phyloP scores from a whole-genome alignment of 2,113 vertebrate species.

The Electrona antarctica region DNA sequence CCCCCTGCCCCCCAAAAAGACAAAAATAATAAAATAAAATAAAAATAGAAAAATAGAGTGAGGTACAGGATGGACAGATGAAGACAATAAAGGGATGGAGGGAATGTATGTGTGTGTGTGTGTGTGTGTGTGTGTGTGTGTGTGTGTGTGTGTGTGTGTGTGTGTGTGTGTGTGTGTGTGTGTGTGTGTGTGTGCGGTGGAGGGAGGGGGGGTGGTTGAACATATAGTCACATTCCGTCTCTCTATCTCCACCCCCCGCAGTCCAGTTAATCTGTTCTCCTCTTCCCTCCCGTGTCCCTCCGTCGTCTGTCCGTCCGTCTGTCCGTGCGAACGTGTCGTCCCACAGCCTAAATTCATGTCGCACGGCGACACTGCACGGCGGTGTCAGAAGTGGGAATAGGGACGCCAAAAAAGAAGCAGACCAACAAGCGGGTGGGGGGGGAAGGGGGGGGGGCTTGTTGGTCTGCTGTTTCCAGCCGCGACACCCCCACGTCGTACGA shows the following conservation, averaged over 20 bases:
- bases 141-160: too few species aligned
- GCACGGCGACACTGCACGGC: too few species aligned
- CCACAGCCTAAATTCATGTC: too few species aligned
- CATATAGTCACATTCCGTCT: not conserved
- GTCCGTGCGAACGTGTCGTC: constrained; percentile 1
- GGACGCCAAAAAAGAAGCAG: too few species aligned
- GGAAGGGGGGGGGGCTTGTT: too few species aligned
- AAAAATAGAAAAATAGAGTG: too few species aligned
- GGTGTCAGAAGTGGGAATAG: too few species aligned
- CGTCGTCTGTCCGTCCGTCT: not conserved
- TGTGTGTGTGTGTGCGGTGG: too few species aligned
- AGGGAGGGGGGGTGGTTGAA: not conserved
- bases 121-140: too few species aligned
- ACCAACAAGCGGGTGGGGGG: not conserved
- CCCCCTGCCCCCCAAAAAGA: not conserved
- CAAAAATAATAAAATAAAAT: too few species aligned
- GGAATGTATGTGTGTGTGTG: not conserved
- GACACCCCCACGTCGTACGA: not conserved
- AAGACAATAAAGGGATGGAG: constrained; percentile 39
- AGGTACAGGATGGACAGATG: constrained; percentile 30
- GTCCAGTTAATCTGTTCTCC: not conserved
- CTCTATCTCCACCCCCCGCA: not conserved
- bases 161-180: too few species aligned
- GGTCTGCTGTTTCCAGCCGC: constrained; percentile 12
- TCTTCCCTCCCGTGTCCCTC: constrained; percentile 29